Evolutionary conservation across 1,140 invertebrate genomes (phyloP), one percentile per base, ranked within the genome.

Genomic region (Psix sp.): DNA sequence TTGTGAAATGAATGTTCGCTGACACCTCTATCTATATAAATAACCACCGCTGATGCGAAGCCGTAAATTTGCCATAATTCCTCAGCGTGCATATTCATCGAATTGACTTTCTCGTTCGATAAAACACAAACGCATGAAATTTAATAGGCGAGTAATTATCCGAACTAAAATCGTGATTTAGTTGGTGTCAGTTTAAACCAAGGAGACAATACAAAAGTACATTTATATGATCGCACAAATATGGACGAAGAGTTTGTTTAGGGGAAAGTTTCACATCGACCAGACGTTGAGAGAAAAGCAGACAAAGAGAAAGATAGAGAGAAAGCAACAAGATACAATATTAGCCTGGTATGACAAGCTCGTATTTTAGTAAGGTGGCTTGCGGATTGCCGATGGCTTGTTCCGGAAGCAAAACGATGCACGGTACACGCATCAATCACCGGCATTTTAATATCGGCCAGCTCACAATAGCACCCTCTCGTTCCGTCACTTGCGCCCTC

Each of bases 371-470:
- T 79, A 80, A 82, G 65, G 68, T 72, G 71, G 65, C 70, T 79
- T 77, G 79, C 49, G 71, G 56, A 68, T 73, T 75, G 11, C 56
- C 63, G 59, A 73, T 73, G 60, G 76, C 54, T 65, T 71, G 67
- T 76, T 77, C 59, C 68, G 51, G 36, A 39, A 35, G 51, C 54
- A 68, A 77, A 76, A 74, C 66, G 57, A 51, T 80, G 80, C 86
- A 87, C 85, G 86, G 84, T 85, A 84, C 80, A 83, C 80, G 80
- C 86, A 87, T 87, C 86, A 87, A 87, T 87, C 86, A 87, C 84
- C 82, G 80, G 80, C 81, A 86, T 87, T 87, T 87, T 87, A 87
- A 87, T 87, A 87, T 86, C 82, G 83, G 84, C 74, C 83, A 80
- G 79, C 80, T 74, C 77, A 87, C 84, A 86, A 87, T 86, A 84